Evolutionary conservation across 1,140 invertebrate species (phyloP).

Genomic region (Stegodyphus dumicola): DNA sequence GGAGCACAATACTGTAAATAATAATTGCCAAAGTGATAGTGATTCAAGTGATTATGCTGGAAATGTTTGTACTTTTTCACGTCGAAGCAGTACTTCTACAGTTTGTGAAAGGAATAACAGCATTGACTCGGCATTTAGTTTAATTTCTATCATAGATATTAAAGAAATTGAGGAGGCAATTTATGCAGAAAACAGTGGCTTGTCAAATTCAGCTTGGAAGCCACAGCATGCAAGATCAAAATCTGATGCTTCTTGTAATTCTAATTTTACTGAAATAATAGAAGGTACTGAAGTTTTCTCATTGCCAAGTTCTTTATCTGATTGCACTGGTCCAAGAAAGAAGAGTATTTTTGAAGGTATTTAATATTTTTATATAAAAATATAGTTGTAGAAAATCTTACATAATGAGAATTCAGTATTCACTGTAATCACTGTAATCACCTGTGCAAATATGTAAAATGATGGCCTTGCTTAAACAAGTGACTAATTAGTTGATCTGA

Average conservation of each 20-base stretch:
- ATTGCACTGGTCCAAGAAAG: not conserved
- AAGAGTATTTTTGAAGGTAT: constrained; percentile 57
- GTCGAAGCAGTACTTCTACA: constrained; percentile 35
- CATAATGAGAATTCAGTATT: not conserved
- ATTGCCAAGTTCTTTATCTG: constrained; percentile 39
- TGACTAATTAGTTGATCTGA: not conserved
- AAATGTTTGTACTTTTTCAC: not conserved
- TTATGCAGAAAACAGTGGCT: not conserved
- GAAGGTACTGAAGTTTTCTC: constrained; percentile 26
- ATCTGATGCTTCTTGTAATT: constrained; percentile 27
- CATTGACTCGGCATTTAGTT: constrained; percentile 31
- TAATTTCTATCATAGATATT: constrained; percentile 29
- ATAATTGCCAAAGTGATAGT: not conserved
- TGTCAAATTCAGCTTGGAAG: not conserved
- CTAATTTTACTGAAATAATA: not conserved
- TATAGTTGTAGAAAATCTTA: not conserved
- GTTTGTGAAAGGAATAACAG: constrained; percentile 27
- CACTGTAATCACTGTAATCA: not conserved
- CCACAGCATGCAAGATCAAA: constrained; percentile 44
- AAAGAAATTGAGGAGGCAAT: constrained; percentile 20
- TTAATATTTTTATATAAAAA: not conserved
- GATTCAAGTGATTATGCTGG: not conserved
- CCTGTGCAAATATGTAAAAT: not conserved
- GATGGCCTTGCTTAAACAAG: not conserved
- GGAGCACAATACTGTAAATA: not conserved